Percentiles rank a stretch among this genome's conserved stretches.
Conservation (phyloP, 1,140 invertebrate species). For the Tetragonula clypearis region DNA sequence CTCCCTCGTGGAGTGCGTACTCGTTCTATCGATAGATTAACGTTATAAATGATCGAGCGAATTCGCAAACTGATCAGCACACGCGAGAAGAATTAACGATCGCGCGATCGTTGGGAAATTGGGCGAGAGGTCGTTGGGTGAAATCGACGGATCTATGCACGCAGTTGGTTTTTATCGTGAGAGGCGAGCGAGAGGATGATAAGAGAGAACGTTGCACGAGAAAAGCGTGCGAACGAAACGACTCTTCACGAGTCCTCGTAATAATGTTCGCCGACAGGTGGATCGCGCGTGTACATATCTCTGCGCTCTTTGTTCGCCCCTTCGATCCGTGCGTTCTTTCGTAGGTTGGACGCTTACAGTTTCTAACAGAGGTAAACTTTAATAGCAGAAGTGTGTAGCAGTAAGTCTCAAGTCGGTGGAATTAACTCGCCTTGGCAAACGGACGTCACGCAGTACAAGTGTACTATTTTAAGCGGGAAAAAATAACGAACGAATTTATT, state of each 20-base stretch:
- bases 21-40: background rate
- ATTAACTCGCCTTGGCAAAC: background rate
- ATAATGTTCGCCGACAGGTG: constrained; percentile 50
- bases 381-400: no score
- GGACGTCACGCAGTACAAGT: no score
- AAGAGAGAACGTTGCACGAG: constrained; percentile 58
- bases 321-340: background rate
- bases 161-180: constrained; percentile 29
- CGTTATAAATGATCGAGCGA: background rate
- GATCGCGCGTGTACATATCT: constrained; percentile 33
- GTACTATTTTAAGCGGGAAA: no score
- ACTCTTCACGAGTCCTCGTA: constrained; percentile 55
- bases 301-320: background rate
- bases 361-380: no score
- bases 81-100: background rate
- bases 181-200: constrained; percentile 32
- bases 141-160: background rate
- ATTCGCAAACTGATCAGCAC: background rate
- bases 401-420: no score
- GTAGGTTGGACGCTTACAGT: no score
- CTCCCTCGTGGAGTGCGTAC: background rate
- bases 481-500: no score
- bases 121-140: background rate
- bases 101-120: background rate
- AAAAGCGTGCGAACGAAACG: constrained; percentile 70